phyloP scores from a whole-genome alignment of 2,888 invertebrate species.

The Drosophila anomalata region DNA sequence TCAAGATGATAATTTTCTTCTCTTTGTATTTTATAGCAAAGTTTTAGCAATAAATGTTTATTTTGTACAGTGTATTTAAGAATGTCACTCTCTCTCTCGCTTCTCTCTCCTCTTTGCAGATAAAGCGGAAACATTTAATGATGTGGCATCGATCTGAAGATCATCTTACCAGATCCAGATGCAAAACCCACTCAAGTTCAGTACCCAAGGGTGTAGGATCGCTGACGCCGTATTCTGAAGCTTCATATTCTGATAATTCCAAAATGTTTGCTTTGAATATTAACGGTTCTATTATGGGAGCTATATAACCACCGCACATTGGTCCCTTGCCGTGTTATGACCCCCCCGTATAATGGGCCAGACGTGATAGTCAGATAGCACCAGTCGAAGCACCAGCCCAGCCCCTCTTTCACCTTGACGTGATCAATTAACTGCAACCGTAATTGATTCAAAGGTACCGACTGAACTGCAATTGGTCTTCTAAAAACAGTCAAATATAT shows the following conservation, averaged over 20 bases:
- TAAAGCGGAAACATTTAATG: constrained; percentile 31
- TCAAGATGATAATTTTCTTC: too few species aligned
- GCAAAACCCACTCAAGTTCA: constrained; percentile 29
- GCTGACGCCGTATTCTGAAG: constrained; percentile 6
- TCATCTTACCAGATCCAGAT: constrained; percentile 36
- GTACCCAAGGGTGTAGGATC: constrained; percentile 20
- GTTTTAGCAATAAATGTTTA: background rate
- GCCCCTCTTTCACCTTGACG: constrained; percentile 36
- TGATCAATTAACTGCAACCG: constrained; percentile 50
- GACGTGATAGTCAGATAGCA: constrained; percentile 2
- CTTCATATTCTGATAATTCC: background rate
- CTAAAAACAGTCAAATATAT: background rate
- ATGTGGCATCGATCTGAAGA: constrained; percentile 24
- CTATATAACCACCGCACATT: background rate
- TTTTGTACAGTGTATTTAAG: background rate
- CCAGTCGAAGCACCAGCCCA: background rate
- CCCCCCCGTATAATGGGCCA: constrained; percentile 7
- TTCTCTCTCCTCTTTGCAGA: constrained; percentile 10
- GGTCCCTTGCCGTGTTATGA: constrained; percentile 2
- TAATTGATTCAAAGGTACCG: constrained; percentile 71
- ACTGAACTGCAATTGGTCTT: constrained; percentile 6
- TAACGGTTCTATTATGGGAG: constrained; percentile 7
- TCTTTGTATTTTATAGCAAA: too few species aligned
- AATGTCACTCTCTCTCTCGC: background rate
- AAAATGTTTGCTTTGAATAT: constrained; percentile 9